Base-by-base conservation (phyloP, 2,888 invertebrate genomes). In the Leptinotarsa juncta region DNA sequence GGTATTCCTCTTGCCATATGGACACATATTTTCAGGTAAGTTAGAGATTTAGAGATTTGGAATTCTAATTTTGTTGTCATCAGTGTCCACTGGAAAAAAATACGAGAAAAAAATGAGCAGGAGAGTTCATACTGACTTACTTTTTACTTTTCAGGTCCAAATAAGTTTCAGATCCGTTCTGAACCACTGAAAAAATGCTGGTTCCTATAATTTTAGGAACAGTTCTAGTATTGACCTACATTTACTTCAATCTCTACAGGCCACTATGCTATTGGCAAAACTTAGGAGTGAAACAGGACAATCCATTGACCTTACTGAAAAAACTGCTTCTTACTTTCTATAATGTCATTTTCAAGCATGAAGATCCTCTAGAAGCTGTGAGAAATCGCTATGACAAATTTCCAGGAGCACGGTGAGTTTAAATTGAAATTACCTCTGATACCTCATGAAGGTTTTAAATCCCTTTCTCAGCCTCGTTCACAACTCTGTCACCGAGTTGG, bases 321-420 rank as follows among this genome's bases (percentile, higher is more conserved):
- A 57, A 57, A 1, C 18, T 69, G 42, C 57, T 69, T 14, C 48
- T 69, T n/a, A 69, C 69, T 15, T 69, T 69, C 23, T 69, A 69
- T 57, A 15, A n/a, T 10, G 69, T 69, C 5, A 57, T 69, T 48
- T 69, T 57, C 32, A 42, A 57, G 60, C 55, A 23, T 18, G 69
- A 69, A 32, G 69, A 69, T 57, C 69, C 69, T 48, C 20, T 69
- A 48, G 57, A 48, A 53, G 55, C 69, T 3, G 69, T 69, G 42
- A 69, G 49, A 16, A 69, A 49, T 48, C 69, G 69, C 14, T 69
- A 69, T 49, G 15, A 42, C 3, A 69, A 69, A 48, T 69, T 69
- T 15, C 69, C 69, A 18, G 57, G 57, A 20, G 18, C 55, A 15
- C 42, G 69, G 69, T 69, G 96, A 65, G 71, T 74, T 71, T 10